Conservation (phyloP, 2,113 vertebrate genomes). For the Oryzias melastigma region DNA sequence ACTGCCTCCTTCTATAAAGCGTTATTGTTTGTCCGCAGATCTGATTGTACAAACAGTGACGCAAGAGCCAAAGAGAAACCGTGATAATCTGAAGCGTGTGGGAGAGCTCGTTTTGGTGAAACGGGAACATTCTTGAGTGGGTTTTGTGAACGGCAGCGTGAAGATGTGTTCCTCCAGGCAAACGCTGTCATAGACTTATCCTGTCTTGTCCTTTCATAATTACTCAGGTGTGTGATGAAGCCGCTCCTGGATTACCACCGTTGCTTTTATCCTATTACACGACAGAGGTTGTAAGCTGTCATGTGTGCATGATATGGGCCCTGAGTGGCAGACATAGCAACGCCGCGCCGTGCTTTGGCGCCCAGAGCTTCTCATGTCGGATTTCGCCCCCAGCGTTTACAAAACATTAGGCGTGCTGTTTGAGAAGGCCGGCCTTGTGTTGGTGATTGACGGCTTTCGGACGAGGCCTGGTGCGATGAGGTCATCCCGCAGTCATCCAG, state of each 20-base stretch:
- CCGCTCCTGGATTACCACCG: conserved; percentile 49
- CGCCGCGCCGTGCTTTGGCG: conserved; percentile 27
- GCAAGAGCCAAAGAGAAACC: background rate
- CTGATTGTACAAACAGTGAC: background rate
- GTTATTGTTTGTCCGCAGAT: conserved; percentile 15
- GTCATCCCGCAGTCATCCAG: background rate
- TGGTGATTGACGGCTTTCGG: background rate
- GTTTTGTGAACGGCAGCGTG: background rate
- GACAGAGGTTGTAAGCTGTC: conserved; percentile 47
- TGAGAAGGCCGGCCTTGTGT: background rate
- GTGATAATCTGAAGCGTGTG: background rate
- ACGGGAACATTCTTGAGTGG: background rate
- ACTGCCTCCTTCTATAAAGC: conserved; percentile 1
- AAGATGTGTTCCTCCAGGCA: conserved; percentile 1
- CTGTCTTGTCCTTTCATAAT: conserved; percentile 30
- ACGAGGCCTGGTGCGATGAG: conserved; percentile 3
- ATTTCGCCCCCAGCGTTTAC: conserved; percentile 58
- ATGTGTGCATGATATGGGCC: conserved; percentile 38
- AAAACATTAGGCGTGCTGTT: conserved; percentile 40
- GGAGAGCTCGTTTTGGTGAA: background rate
- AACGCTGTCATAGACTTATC: conserved; percentile 3
- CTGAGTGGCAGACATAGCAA: conserved; percentile 4
- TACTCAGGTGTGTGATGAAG: conserved; percentile 22
- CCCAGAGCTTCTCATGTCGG: conserved; percentile 52
- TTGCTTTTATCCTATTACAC: conserved; percentile 58